Evolutionary conservation across 53 echinoderm and acorn worm species (phyloP).

Genomic region (Arbacia lixula): DNA sequence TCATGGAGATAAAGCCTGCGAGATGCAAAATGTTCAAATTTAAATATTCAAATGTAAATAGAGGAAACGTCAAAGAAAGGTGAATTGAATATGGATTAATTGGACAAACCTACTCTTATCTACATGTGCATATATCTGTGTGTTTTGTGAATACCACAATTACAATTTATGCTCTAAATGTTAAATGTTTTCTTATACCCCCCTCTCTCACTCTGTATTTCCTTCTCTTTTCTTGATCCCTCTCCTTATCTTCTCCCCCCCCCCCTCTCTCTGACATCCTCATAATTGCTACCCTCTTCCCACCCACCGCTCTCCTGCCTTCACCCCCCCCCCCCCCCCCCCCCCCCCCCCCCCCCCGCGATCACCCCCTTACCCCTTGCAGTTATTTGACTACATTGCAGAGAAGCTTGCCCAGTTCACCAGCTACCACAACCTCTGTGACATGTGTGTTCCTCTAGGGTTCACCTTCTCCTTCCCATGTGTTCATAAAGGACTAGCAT

Average conservation of each 20-base stretch:
- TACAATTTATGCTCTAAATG: too few relatives aligned
- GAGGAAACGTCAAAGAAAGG: too few relatives aligned
- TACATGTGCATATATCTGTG: too few relatives aligned
- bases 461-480: slow-evolving; percentile 64
- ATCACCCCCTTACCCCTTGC: not conserved
- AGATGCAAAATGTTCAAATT: too few relatives aligned
- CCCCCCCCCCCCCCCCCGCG: not conserved
- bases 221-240: too few relatives aligned
- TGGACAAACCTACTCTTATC: too few relatives aligned
- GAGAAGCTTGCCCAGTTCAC: slow-evolving; percentile 43
- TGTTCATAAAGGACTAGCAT: slow-evolving; percentile 32
- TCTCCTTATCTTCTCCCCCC: not conserved
- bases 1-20: too few relatives aligned
- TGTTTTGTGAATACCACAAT: too few relatives aligned
- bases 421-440: not conserved
- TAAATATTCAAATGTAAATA: too few relatives aligned
- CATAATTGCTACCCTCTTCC: not conserved
- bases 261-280: not conserved
- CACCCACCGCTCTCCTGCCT: not conserved
- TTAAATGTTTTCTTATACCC: not conserved
- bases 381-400: slow-evolving; percentile 63
- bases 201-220: too few relatives aligned
- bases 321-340: not conserved
- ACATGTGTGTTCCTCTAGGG: slow-evolving; percentile 30
- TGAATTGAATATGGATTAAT: too few relatives aligned